Base-by-base conservation (phyloP, 1,140 invertebrate species). In the Scaptomyza pallida region DNA sequence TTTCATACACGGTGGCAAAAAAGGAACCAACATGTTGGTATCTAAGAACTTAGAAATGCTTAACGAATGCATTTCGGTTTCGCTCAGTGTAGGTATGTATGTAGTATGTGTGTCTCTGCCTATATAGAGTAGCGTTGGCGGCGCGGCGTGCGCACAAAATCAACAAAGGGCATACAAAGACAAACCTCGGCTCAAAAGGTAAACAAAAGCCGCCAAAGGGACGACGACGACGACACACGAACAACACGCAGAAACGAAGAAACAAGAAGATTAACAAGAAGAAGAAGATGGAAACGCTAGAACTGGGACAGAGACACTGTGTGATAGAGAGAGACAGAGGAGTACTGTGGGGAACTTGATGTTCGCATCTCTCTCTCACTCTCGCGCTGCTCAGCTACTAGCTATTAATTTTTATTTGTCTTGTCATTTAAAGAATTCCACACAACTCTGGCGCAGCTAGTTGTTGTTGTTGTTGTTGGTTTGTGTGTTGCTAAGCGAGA, bases 371-470 rank as follows among this genome's bases (percentile, higher is more conserved):
- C 26, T 30, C 26, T 9, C 26, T 30, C 41, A 47, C 47, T 72
- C 68, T 63, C 60, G 43, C 47, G 75, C 80, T n/a, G n/a, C n/a
- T n/a, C 23, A 26, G 2, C 23, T 85, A 85, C 83, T 72, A 75
- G 79, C 80, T 83, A 83, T 83, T 83, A 85, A 83, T 72, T 83
- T 85, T 72, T 79, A 85, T 83, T 85, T 83, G 80, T 71, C 57
- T 71, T 85, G 80, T 85, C 75, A 79, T 85, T 85, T 85, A 55
- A 75, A 74, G 79, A 77, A 83, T 75, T 72, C 65, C 72, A 35
- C 35, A 40, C 62, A 54, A 50, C 51, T 40, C 37, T 54, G 12
- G 15, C 44, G 9, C 40, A 13, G 72, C 64, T 75, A 83, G 79
- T n/a, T n/a, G 3, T 3, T 37, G 12, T n/a, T 12, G 12, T 37